phyloP scores from a whole-genome alignment of 64 coral and sea anemone species.

The Catalaphyllia jardinei region DNA sequence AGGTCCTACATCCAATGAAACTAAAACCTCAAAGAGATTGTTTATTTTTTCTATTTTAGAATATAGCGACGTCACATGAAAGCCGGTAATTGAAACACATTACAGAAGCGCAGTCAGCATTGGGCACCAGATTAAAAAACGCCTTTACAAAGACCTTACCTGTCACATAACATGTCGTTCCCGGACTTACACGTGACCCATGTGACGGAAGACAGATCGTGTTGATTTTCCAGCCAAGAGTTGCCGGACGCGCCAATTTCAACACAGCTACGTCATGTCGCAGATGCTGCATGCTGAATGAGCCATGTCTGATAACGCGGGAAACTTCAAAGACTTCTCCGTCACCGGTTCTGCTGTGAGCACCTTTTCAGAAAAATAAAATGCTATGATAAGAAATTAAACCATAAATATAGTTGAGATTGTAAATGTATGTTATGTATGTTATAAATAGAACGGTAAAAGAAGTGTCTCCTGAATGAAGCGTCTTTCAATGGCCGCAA shows the following conservation, averaged over 20 bases:
- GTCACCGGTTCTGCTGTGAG: conserved; percentile 12
- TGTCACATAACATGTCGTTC: neutral
- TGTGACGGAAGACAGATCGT: neutral
- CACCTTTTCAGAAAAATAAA: neutral
- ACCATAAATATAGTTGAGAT: neutral
- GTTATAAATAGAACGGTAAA: no score
- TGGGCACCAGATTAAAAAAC: no score
- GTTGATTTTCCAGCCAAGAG: neutral
- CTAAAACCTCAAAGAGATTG: no score
- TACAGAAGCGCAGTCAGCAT: no score
- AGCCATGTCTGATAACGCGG: conserved; percentile 36
- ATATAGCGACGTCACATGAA: no score
- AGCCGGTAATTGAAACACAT: no score
- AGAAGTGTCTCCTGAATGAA: no score
- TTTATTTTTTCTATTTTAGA: no score
- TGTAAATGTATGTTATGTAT: no score
- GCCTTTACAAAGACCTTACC: neutral
- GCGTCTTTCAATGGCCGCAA: no score
- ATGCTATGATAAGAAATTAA: neutral
- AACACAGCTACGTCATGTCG: conserved; percentile 15
- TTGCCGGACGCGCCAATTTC: neutral
- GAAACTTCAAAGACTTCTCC: conserved; percentile 17
- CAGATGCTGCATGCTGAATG: conserved; percentile 26
- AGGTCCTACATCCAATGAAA: no score
- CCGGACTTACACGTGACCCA: neutral